Conservation (phyloP, 1,140 invertebrate species). For the Planococcus citri region DNA sequence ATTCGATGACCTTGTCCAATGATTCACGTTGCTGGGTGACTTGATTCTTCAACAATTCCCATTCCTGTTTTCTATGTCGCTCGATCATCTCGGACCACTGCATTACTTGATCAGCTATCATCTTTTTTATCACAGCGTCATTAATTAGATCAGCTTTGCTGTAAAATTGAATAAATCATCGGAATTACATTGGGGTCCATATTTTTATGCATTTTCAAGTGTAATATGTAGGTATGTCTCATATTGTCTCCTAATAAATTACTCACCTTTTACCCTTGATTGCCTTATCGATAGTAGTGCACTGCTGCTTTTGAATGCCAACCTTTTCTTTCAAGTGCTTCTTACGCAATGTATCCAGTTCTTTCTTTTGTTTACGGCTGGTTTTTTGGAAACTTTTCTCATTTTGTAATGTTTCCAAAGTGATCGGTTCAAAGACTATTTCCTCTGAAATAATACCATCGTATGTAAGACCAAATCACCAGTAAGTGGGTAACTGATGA, state of each 20-base stretch:
- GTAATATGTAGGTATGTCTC: too few species aligned
- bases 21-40: constrained; percentile 72
- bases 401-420: constrained; percentile 70
- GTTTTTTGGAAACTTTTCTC: constrained; percentile 92
- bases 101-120: constrained; percentile 77
- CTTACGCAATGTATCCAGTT: constrained; percentile 81
- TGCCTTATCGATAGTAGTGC: constrained; percentile 86
- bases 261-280: constrained; percentile 85
- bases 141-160: constrained; percentile 67
- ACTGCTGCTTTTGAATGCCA: constrained; percentile 84
- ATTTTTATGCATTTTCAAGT: too few species aligned
- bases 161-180: too few species aligned
- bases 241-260: too few species aligned
- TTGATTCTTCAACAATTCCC: constrained; percentile 68
- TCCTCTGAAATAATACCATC: constrained; percentile 43
- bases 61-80: constrained; percentile 82
- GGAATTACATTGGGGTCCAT: too few species aligned
- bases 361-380: constrained; percentile 92
- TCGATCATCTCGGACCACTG: constrained; percentile 89
- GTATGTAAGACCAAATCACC: too few species aligned
- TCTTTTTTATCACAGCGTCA: constrained; percentile 61
- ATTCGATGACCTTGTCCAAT: constrained; percentile 71
- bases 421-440: constrained; percentile 83
- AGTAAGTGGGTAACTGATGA: too few species aligned
- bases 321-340: constrained; percentile 87